Evolutionary conservation across 30 jellyfish, hydroid and myxozoan genomes (phyloP), one percentile per base, ranked within the genome.

Genomic region (Aurelia aurita complex sp. Pacific): DNA sequence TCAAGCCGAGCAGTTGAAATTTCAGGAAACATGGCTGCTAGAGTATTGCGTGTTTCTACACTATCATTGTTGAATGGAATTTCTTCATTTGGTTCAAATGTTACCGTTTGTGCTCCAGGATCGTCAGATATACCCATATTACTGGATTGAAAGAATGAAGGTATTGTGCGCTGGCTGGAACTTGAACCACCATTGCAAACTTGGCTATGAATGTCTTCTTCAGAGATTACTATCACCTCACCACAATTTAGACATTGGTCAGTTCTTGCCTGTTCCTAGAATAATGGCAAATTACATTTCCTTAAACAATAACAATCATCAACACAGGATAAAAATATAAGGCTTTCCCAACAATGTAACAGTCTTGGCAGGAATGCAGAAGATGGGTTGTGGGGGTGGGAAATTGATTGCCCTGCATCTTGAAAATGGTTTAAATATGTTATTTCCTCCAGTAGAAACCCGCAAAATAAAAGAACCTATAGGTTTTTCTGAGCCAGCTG

Each of bases 201-300:
- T 3, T 61, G 32, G 32, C 11, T n/a, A 61, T 61, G 69, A n/a
- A 4, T 61, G 32, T 61, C 69, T 1, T 1, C 36, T n/a, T 61
- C 69, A 16, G 36, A 23, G 36, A 61, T 23, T 61, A 61, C 32
- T 61, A 23, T 43, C 54, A 43, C 5, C 5, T 43, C 36, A 61
- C 69, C 69, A 61, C 69, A 61, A 23, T 61, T 61, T 16, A 61
- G 69, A 61, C 69, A 61, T 16, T 61, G 69, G 15, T 61, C 69
- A 16, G 69, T n/a, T 61, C 10, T 61, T 16, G 69, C 69, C 3
- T 61, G 35, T 23, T 16, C 32, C 69, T 16, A 61, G 10, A 16
- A 61, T 61, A 16, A 5, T 16, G 2, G 36, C 36, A 61, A 61
- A 16, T 5, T 2, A 13, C 32, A 16, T 16, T 61, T 3, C 32